Conservation (phyloP, 2,888 invertebrate species). For the Xylocampa areola region DNA sequence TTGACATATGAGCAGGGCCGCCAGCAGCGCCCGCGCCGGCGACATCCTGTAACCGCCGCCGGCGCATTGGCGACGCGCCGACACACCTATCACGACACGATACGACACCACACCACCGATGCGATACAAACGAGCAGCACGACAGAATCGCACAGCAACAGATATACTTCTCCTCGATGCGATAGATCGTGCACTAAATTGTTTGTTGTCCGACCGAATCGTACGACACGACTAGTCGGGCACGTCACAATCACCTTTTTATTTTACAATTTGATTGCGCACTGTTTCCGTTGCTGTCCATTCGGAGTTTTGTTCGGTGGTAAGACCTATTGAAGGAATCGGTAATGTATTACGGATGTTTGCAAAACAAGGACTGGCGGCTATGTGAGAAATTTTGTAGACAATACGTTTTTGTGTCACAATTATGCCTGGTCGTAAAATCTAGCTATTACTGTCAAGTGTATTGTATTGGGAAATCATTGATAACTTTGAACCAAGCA, state of each 20-base stretch:
- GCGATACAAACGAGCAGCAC: conserved; percentile 38
- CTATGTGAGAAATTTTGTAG: conserved; percentile 26
- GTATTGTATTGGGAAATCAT: not conserved
- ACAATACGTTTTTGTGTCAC: conserved; percentile 32
- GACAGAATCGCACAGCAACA: conserved; percentile 18
- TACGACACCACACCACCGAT: conserved; percentile 54
- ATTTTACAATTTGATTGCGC: conserved; percentile 23
- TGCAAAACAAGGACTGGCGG: conserved; percentile 62
- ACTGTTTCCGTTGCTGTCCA: conserved; percentile 26
- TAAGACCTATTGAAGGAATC: conserved; percentile 34
- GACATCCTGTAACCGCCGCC: conserved; percentile 85
- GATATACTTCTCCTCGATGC: conserved; percentile 4
- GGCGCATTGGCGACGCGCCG: conserved; percentile 85
- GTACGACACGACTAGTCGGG: conserved; percentile 3
- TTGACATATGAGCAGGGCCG: conserved; percentile 85
- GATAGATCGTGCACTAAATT: conserved; percentile 2
- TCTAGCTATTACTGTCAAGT: conserved; percentile 12
- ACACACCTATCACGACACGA: conserved; percentile 80
- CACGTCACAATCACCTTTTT: conserved; percentile 29
- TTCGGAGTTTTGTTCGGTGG: conserved; percentile 26
- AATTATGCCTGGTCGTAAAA: conserved; percentile 2
- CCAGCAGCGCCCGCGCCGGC: conserved; percentile 88
- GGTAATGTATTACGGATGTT: conserved; percentile 44
- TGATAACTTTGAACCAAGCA: not conserved
- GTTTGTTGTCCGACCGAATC: conserved; percentile 7